Conservation (phyloP, 1,140 invertebrate genomes). For the Drosophila nannoptera region DNA sequence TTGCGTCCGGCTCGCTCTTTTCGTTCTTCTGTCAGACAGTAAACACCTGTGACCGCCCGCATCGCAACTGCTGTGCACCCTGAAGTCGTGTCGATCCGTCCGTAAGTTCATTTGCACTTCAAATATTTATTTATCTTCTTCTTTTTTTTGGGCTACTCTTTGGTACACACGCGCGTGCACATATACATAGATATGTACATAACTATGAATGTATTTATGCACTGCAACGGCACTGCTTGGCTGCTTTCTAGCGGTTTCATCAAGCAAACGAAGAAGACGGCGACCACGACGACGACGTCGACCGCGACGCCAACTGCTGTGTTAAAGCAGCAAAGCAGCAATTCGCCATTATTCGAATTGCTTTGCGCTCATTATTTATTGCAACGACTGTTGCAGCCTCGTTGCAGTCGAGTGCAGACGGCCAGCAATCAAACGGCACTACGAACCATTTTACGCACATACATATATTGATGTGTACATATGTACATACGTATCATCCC, state of each 20-base stretch:
- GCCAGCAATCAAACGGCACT: slow-evolving; percentile 42
- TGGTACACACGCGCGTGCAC: slow-evolving; percentile 7
- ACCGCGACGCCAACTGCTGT: slow-evolving; percentile 7
- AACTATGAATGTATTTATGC: background rate
- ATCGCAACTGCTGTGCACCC: slow-evolving; percentile 36
- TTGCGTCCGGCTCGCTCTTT: slow-evolving; percentile 7
- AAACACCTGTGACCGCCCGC: slow-evolving; percentile 73
- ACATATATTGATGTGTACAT: background rate
- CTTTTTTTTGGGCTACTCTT: slow-evolving; percentile 16
- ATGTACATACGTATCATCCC: background rate
- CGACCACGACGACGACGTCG: background rate
- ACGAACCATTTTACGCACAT: slow-evolving; percentile 14
- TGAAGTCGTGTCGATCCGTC: slow-evolving; percentile 7
- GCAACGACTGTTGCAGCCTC: slow-evolving; percentile 52
- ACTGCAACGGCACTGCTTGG: slow-evolving; percentile 52
- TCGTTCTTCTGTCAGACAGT: slow-evolving; percentile 14
- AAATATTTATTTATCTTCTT: slow-evolving; percentile 3
- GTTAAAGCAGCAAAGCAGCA: slow-evolving; percentile 23
- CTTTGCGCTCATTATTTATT: slow-evolving; percentile 71
- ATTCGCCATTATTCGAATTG: slow-evolving; percentile 69
- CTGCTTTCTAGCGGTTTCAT: slow-evolving; percentile 67
- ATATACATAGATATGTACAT: slow-evolving; percentile 5
- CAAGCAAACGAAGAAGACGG: slow-evolving; percentile 13
- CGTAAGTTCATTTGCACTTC: slow-evolving; percentile 63
- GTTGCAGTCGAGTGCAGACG: slow-evolving; percentile 54